Conservation (phyloP, 2,113 vertebrate species). For the Enhydra lutris region DNA sequence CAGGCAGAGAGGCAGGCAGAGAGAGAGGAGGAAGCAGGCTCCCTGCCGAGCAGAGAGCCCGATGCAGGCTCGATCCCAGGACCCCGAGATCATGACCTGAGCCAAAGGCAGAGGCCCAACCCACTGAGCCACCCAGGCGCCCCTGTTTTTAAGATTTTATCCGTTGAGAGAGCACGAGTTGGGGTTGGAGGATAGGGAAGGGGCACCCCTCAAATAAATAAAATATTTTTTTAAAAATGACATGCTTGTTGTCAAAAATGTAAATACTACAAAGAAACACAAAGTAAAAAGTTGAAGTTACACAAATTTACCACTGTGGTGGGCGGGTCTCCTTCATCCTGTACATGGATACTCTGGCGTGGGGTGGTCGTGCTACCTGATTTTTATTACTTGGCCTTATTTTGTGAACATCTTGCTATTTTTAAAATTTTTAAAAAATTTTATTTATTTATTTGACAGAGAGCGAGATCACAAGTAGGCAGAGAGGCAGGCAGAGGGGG, state of each 20-base stretch:
- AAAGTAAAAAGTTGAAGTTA: neutral
- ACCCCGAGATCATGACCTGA: too few species aligned
- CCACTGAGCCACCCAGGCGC: neutral
- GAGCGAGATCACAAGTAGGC: too few species aligned
- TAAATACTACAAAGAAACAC: neutral
- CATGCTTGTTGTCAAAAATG: neutral
- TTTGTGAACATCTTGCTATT: neutral
- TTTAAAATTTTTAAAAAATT: too few species aligned
- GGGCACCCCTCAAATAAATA: too few species aligned
- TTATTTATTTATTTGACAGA: too few species aligned
- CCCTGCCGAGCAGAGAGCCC: too few species aligned
- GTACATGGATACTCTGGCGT: rapidly evolving
- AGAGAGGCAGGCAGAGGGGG: too few species aligned
- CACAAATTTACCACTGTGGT: rapidly evolving
- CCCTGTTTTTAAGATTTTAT: neutral
- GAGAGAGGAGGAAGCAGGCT: too few species aligned
- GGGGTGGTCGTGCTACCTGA: too few species aligned
- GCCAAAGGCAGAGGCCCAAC: too few species aligned
- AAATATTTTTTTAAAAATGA: neutral
- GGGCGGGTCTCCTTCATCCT: neutral
- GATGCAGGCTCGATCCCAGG: rapidly evolving
- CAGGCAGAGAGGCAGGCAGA: too few species aligned
- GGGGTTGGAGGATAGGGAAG: neutral
- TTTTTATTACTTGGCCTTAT: neutral
- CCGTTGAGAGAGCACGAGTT: neutral